phyloP scores from a whole-genome alignment of 2,113 vertebrate species.

The Myrmecophaga tridactyla region DNA sequence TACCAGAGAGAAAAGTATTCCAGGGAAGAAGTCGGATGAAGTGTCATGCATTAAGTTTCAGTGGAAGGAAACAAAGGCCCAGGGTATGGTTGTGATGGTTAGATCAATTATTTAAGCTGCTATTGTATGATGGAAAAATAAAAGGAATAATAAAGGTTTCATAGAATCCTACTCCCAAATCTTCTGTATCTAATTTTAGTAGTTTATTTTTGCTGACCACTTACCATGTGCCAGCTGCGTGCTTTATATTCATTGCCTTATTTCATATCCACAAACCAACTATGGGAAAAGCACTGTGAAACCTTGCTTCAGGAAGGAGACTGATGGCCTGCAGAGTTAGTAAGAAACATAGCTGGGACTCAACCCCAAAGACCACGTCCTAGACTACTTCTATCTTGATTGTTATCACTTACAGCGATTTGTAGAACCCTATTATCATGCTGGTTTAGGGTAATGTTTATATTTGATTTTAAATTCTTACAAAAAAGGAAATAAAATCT shows the following conservation, averaged over 20 bases:
- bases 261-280: not conserved
- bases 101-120: not conserved
- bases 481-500: not conserved
- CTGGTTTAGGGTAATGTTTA: not conserved
- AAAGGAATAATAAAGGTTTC: not conserved
- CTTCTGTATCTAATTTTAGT: not conserved
- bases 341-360: not conserved
- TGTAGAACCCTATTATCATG: not conserved
- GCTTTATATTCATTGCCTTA: not conserved
- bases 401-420: not conserved
- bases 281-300: not conserved
- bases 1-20: no score
- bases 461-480: not conserved
- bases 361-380: not conserved
- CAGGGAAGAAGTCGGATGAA: not conserved
- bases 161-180: not conserved
- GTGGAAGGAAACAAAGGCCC: not conserved
- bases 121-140: not conserved
- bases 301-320: not conserved
- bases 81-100: not conserved
- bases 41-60: not conserved
- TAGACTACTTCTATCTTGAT: no score
- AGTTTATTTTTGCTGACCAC: not conserved
- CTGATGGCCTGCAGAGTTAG: not conserved
- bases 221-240: not conserved